These are phyloP conservation scores for Aporophyla nigra DNA, from an alignment of 2,888 invertebrate genomes.

Conservation along the genomic window DNA sequence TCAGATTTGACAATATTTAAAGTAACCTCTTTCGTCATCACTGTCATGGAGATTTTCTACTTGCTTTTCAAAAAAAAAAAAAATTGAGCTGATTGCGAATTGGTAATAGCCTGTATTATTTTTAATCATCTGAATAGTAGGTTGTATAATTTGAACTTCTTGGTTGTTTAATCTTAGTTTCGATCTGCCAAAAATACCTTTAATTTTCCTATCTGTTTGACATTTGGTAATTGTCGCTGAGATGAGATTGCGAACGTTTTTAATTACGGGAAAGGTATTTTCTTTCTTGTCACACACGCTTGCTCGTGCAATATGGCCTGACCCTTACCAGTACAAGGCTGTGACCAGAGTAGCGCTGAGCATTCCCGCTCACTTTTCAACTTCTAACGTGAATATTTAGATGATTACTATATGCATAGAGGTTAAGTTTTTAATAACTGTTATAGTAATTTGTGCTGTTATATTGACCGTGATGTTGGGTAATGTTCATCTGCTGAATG, in stretches of 20 bases:
- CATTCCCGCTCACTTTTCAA: constrained; percentile 59
- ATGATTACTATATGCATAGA: constrained; percentile 54
- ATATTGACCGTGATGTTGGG: constrained; percentile 42
- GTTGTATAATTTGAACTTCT: not conserved
- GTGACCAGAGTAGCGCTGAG: constrained; percentile 33
- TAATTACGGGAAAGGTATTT: not conserved
- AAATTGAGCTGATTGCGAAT: too few species aligned
- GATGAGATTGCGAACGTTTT: too few species aligned
- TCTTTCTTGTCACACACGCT: not conserved
- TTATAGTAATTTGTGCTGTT: constrained; percentile 46
- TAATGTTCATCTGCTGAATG: constrained; percentile 13
- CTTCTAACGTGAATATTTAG: constrained; percentile 56
- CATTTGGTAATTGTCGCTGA: too few species aligned
- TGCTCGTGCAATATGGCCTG: constrained; percentile 15
- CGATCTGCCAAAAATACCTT: not conserved
- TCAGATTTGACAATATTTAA: not conserved
- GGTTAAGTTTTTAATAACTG: constrained; percentile 57
- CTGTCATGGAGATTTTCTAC: too few species aligned
- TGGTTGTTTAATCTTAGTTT: not conserved
- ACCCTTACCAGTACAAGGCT: constrained; percentile 55
- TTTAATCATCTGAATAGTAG: not conserved
- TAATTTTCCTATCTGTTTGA: too few species aligned
- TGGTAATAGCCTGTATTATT: not conserved
- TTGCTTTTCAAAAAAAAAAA: too few species aligned
- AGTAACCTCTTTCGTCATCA: not conserved